Base-by-base conservation (phyloP, 2,113 vertebrate genomes). In the Archilochus colubris region DNA sequence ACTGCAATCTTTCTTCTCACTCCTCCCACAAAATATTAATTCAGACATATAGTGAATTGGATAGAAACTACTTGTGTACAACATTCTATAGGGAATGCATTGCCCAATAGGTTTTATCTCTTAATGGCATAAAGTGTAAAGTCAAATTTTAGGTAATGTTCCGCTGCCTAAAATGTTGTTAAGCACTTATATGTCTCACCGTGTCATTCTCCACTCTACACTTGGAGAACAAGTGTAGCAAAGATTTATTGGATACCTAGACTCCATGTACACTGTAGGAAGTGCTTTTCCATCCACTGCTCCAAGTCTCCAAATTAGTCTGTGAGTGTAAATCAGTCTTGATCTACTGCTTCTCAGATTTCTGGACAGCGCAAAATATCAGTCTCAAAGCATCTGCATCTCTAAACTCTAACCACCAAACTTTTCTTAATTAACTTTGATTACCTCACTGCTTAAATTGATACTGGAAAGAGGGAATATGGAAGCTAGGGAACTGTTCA, bases 361-460 rank as follows among this genome's bases (percentile, higher is more conserved):
- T 86, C 94, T 95, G 68, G 78, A 62, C 75, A 88, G 90, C 51
- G 24, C 83, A 44, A 95, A 93, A 77, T 89, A 80, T 70, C 53
- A 82, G 15, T 75, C 88, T 97, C 83, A 91, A 93, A 92, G 63
- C 53, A 75, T 70, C 76, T 93, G 18, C 58, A 88, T 76, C 43
- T 94, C 54, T 89, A 73, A 96, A 88, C 82, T 84, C 81, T 92
- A 78, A 91, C 94, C 50, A 86, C 46, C 80, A 94, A 89, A 64
- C 82, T 91, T 94, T 88, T 94, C 64, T 94, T 96, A 95, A 97
- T 97, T 96, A 96, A 87, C 44, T 96, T 95, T 82, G 58, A 67
- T 69, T 68, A 95, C 58, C 77, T 70, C 87, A 62, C 58, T 93
- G 74, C 36, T 91, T 94, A 93, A 94, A 92, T 38, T 77, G 66